These are phyloP conservation scores for Saccopteryx leptura DNA, from an alignment of 2,113 vertebrate species.

Conservation along the genomic window DNA sequence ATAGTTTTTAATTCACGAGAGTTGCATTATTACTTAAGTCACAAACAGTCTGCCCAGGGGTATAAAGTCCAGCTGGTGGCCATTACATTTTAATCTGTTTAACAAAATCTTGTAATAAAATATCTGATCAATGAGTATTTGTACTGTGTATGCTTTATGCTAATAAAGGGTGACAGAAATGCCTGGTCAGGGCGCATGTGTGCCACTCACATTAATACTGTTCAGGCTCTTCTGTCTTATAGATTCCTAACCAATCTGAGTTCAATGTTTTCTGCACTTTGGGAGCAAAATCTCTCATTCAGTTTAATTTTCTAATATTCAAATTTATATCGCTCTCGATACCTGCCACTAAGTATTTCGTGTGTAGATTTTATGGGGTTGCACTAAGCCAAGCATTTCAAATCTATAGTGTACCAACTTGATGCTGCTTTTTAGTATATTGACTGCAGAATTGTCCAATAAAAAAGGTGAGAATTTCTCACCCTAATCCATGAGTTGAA, in stretches of 20 bases:
- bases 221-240: background rate
- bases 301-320: slow-evolving; percentile 68
- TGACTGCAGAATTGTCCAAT: slow-evolving; percentile 73
- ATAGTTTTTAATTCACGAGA: slow-evolving; percentile 63
- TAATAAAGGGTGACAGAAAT: slow-evolving; percentile 27
- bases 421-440: slow-evolving; percentile 37
- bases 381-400: slow-evolving; percentile 55
- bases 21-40: slow-evolving; percentile 68
- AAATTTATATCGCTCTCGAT: slow-evolving; percentile 69
- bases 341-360: slow-evolving; percentile 68
- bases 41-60: slow-evolving; percentile 62
- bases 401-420: slow-evolving; percentile 66
- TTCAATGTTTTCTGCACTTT: slow-evolving; percentile 39
- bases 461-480: slow-evolving; percentile 54
- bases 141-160: background rate
- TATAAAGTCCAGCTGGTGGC: slow-evolving; percentile 52
- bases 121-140: slow-evolving; percentile 65
- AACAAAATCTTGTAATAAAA: slow-evolving; percentile 73
- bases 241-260: slow-evolving; percentile 22
- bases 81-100: slow-evolving; percentile 64
- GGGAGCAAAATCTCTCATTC: slow-evolving; percentile 60
- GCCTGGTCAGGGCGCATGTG: background rate
- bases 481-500: background rate
- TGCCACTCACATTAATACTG: background rate
- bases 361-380: slow-evolving; percentile 63